A percentile compares a stretch with the other conserved stretches of the same genome.
phyloP scores from a whole-genome alignment of 2,888 invertebrate species.

The Halictus ligatus region DNA sequence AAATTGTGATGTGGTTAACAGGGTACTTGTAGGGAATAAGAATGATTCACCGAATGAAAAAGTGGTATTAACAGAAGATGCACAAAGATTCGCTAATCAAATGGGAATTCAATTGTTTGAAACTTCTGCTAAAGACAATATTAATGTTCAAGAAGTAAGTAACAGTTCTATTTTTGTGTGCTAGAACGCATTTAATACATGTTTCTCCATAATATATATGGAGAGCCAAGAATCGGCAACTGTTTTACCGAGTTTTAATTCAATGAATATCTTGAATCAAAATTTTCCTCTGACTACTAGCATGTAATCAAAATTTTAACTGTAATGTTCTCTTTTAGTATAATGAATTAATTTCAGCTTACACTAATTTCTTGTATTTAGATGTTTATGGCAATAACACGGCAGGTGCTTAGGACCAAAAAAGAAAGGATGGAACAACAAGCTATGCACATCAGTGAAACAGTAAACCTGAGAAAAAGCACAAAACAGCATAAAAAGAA shows the following conservation, averaged over 20 bases:
- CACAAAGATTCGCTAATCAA: constrained; percentile 97
- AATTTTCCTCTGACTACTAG: neutral
- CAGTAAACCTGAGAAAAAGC: constrained; percentile 89
- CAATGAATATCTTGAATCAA: neutral
- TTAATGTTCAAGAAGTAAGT: constrained; percentile 99
- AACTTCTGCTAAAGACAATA: constrained; percentile 99
- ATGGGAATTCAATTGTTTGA: constrained; percentile 99
- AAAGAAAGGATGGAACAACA: constrained; percentile 92
- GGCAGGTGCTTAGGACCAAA: constrained; percentile 94
- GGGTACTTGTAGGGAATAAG: constrained; percentile 99
- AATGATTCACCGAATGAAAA: constrained; percentile 97
- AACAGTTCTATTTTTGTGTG: constrained; percentile 59
- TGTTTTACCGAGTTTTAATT: neutral
- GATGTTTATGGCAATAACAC: constrained; percentile 91
- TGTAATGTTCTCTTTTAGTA: neutral
- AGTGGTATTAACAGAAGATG: constrained; percentile 98
- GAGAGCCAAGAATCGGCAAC: neutral
- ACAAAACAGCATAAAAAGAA: constrained; percentile 86
- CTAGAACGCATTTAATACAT: constrained; percentile 1
- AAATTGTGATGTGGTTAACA: constrained; percentile 99
- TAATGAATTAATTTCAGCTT: constrained; percentile 20
- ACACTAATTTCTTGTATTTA: constrained; percentile 77
- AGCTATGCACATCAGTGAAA: constrained; percentile 88
- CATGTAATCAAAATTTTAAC: neutral
- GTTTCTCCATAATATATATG: neutral